These are phyloP conservation scores for Barbus barbus DNA, from an alignment of 2,113 vertebrate species.

Conservation along the genomic window DNA sequence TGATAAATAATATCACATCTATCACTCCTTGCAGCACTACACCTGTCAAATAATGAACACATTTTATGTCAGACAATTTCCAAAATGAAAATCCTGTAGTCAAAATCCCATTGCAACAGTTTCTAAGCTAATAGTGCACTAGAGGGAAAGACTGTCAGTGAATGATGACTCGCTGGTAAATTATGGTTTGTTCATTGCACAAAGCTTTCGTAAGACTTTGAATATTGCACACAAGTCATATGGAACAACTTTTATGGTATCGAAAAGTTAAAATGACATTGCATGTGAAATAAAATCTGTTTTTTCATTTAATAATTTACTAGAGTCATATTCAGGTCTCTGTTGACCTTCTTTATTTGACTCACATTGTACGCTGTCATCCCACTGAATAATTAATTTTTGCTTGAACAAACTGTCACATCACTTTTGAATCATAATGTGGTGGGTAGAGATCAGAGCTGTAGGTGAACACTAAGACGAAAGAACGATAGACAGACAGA, in stretches of 20 bases:
- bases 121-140: background rate
- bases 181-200: no score
- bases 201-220: background rate
- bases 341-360: conserved; percentile 54
- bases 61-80: background rate
- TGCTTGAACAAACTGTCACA: conserved; percentile 55
- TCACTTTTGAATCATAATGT: conserved; percentile 36
- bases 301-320: no score
- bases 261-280: no score
- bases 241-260: no score
- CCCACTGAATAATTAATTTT: conserved; percentile 55
- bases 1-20: background rate
- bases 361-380: conserved; percentile 42
- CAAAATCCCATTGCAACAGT: background rate
- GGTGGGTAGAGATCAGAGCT: conserved; percentile 11
- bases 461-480: conserved; percentile 14
- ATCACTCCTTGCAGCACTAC: background rate
- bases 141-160: background rate
- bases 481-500: background rate
- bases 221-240: background rate
- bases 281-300: no score
- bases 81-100: no score
- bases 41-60: background rate
- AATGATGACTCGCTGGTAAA: background rate
- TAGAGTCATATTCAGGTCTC: no score